phyloP scores from a whole-genome alignment of 2,888 invertebrate genomes.

The Chorisops tibialis region DNA sequence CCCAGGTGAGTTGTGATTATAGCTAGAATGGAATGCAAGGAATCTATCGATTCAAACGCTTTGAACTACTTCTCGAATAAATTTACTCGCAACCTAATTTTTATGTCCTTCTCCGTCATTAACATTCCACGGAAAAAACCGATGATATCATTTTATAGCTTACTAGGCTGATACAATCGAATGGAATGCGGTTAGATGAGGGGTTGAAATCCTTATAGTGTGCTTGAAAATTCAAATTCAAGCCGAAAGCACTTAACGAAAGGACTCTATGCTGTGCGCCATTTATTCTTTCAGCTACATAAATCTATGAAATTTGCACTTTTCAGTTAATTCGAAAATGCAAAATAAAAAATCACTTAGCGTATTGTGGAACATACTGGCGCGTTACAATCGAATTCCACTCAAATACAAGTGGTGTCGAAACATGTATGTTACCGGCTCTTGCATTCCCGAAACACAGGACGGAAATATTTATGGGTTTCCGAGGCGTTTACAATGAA shows the following conservation, averaged over 20 bases:
- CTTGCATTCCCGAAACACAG: constrained; percentile 16
- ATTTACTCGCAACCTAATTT: background rate
- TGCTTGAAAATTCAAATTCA: background rate
- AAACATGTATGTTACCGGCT: background rate
- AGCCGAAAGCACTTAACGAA: background rate
- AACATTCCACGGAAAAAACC: constrained; percentile 16
- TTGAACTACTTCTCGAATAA: background rate
- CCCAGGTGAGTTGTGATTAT: constrained; percentile 7
- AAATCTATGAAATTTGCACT: constrained; percentile 29
- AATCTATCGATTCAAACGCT: constrained; percentile 23
- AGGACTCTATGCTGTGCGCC: background rate
- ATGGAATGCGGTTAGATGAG: no score
- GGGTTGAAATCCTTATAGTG: background rate
- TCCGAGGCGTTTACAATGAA: constrained; percentile 27
- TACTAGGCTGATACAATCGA: background rate
- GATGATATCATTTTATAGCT: constrained; percentile 2
- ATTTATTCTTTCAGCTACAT: constrained; percentile 31
- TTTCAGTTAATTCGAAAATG: constrained; percentile 24
- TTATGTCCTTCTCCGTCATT: constrained; percentile 1
- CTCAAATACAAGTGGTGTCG: constrained; percentile 2
- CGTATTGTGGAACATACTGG: constrained; percentile 6
- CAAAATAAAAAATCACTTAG: constrained; percentile 30
- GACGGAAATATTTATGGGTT: constrained; percentile 33
- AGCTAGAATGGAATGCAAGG: constrained; percentile 26
- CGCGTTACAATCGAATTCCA: constrained; percentile 26